phyloP scores from a whole-genome alignment of 1,140 invertebrate genomes.

The Dendroctonus valens region DNA sequence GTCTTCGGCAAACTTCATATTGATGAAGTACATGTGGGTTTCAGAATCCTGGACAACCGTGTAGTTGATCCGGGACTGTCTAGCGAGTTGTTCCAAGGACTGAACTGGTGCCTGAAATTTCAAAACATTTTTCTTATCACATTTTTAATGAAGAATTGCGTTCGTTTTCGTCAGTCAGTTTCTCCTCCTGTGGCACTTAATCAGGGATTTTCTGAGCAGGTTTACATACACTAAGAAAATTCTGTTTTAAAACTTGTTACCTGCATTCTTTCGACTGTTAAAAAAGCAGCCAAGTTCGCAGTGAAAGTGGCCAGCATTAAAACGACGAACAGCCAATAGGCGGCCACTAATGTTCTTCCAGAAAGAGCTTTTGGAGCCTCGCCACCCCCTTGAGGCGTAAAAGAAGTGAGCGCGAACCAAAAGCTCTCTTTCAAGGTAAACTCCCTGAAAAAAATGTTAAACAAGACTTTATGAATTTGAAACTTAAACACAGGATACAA shows the following conservation, averaged over 20 bases:
- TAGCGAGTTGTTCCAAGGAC: constrained; percentile 81
- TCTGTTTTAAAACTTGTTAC: constrained; percentile 48
- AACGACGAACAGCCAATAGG: constrained; percentile 92
- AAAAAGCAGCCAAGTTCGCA: constrained; percentile 93
- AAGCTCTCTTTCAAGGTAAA: constrained; percentile 88
- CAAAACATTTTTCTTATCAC: background rate
- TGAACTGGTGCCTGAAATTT: constrained; percentile 70
- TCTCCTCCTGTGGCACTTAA: too few relatives aligned
- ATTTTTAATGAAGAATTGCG: too few relatives aligned
- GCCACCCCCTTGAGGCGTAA: constrained; percentile 87
- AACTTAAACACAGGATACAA: too few relatives aligned
- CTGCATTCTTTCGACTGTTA: constrained; percentile 95
- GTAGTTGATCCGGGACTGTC: constrained; percentile 88
- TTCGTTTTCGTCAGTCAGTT: too few relatives aligned
- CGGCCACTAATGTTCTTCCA: constrained; percentile 79
- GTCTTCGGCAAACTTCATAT: constrained; percentile 89
- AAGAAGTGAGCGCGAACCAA: constrained; percentile 91
- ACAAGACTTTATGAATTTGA: too few relatives aligned
- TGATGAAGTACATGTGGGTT: constrained; percentile 83
- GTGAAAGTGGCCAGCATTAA: constrained; percentile 94
- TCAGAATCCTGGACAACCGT: constrained; percentile 80
- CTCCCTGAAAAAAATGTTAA: constrained; percentile 56
- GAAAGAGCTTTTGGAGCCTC: constrained; percentile 84
- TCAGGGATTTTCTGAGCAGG: too few relatives aligned
- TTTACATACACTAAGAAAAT: too few relatives aligned